A percentile compares a stretch with the other conserved stretches of the same genome.
These are phyloP conservation scores for Machimus rusticus DNA, from an alignment of 2,888 invertebrate species.

Conservation along the genomic window DNA sequence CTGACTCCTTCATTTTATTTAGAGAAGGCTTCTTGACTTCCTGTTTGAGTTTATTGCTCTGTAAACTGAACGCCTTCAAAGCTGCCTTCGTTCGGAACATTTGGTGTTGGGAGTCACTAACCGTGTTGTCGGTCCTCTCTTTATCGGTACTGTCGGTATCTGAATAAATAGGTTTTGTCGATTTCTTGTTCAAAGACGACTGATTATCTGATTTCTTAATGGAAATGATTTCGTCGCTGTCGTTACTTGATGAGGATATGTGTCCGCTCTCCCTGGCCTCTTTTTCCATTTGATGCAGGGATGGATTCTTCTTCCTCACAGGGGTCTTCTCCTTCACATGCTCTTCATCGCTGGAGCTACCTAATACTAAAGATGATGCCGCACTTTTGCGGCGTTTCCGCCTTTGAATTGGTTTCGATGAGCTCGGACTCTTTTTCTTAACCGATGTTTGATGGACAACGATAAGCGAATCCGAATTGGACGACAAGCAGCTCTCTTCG, in stretches of 20 bases:
- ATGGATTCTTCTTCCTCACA: conserved; percentile 63
- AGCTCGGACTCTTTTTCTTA: conserved; percentile 42
- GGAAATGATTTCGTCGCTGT: conserved; percentile 81
- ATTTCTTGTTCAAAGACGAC: conserved; percentile 63
- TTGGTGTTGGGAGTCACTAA: conserved; percentile 74
- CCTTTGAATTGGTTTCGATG: conserved; percentile 43
- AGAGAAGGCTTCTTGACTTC: conserved; percentile 34
- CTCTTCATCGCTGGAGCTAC: conserved; percentile 70
- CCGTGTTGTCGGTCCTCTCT: conserved; percentile 68
- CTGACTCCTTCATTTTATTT: conserved; percentile 11
- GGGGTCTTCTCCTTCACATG: not conserved
- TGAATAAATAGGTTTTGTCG: conserved; percentile 81
- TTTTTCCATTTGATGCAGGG: conserved; percentile 76
- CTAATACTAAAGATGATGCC: conserved; percentile 55
- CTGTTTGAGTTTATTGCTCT: conserved; percentile 40
- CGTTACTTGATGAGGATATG: conserved; percentile 81
- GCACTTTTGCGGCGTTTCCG: conserved; percentile 46
- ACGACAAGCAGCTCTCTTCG: conserved; percentile 45
- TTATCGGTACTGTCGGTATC: conserved; percentile 62
- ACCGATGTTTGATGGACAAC: not conserved
- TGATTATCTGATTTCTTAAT: conserved; percentile 58
- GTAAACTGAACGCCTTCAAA: conserved; percentile 80
- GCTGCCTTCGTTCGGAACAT: conserved; percentile 82
- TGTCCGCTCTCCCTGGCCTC: conserved; percentile 69
- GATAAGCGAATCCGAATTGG: conserved; percentile 43